These are phyloP conservation scores for Catharus fuscescens DNA, from an alignment of 2,113 vertebrate species.

Conservation along the genomic window DNA sequence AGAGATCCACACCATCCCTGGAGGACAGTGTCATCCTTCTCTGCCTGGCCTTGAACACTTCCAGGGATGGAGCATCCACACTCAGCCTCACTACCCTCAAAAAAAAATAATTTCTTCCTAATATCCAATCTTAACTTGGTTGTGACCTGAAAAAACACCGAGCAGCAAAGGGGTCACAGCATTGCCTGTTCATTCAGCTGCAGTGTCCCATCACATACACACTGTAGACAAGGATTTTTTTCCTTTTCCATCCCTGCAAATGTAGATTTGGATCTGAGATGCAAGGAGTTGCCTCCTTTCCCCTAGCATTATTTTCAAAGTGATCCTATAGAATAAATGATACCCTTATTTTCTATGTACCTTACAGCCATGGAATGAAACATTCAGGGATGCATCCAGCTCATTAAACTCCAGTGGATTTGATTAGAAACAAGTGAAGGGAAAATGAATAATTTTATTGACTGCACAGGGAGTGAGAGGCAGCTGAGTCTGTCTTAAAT, in stretches of 20 bases:
- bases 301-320: background rate
- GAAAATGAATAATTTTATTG: background rate
- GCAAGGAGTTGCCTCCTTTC: background rate
- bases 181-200: background rate
- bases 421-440: background rate
- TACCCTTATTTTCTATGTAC: background rate
- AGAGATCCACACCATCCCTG: rapidly evolving
- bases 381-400: background rate
- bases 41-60: background rate
- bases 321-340: background rate
- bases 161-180: background rate
- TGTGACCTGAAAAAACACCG: background rate
- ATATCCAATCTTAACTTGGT: background rate
- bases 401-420: background rate
- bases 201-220: background rate
- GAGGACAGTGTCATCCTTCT: background rate
- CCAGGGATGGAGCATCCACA: background rate
- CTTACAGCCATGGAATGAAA: background rate
- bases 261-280: background rate
- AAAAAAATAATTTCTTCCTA: background rate
- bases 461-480: background rate
- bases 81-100: background rate
- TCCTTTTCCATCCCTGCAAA: background rate
- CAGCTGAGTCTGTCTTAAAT: background rate
- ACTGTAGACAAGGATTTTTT: background rate